A percentile compares a stretch with the other conserved stretches of the same genome.
Conservation (phyloP, 2,113 vertebrate species). For the Danionella cerebrum region DNA sequence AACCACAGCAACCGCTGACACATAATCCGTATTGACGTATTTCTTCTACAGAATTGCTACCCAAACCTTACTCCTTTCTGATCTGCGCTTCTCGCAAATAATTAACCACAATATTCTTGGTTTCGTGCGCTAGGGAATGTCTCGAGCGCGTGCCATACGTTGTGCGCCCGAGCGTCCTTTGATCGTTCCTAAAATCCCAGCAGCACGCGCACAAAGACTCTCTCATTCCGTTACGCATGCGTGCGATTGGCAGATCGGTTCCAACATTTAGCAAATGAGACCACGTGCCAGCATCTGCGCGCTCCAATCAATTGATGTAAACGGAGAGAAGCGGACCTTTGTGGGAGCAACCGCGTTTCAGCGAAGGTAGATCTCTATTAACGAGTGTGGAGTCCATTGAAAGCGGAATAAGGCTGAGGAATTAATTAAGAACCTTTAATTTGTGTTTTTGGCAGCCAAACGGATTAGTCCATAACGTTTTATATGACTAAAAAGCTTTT, state of each 20-base stretch:
- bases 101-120: background rate
- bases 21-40: background rate
- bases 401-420: conserved; percentile 28
- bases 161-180: background rate
- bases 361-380: conserved; percentile 21
- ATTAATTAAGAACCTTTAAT: background rate
- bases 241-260: conserved; percentile 46
- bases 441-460: conserved; percentile 4
- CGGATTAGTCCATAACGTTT: conserved; percentile 1
- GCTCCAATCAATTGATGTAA: conserved; percentile 53
- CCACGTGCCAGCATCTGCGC: conserved; percentile 35
- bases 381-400: conserved; percentile 27
- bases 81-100: background rate
- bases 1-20: background rate
- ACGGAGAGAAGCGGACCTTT: conserved; percentile 39
- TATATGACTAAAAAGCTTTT: background rate
- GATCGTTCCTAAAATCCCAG: background rate
- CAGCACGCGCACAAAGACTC: background rate
- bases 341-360: conserved; percentile 33
- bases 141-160: background rate
- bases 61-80: background rate
- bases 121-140: background rate
- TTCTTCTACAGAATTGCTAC: background rate
- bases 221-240: conserved; percentile 20
- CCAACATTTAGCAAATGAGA: conserved; percentile 44